A percentile compares a stretch with the other conserved stretches of the same genome.
These are phyloP conservation scores for Brienomyrus brachyistius DNA, from an alignment of 2,113 vertebrate genomes.

Conservation along the genomic window DNA sequence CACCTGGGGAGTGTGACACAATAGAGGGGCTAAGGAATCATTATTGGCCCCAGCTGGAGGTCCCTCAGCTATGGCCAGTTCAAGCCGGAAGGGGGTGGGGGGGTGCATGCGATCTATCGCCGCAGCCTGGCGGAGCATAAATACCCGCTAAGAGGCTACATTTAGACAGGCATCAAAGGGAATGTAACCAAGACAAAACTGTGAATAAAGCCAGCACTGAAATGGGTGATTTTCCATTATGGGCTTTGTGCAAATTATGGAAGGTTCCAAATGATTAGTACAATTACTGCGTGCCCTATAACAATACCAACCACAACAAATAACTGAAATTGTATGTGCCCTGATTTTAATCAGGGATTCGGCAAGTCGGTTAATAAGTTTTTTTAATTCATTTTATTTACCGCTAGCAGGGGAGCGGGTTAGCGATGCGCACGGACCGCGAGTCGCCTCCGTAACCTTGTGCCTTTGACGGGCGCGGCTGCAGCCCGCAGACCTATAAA, in stretches of 20 bases:
- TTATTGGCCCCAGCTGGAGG: slow-evolving; percentile 18
- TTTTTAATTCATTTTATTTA: not conserved
- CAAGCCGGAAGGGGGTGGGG: not conserved
- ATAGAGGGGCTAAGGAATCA: slow-evolving; percentile 7
- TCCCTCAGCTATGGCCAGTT: slow-evolving; percentile 15
- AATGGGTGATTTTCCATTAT: not conserved
- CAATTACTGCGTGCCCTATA: not conserved
- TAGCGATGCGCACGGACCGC: not conserved
- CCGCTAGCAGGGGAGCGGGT: not conserved
- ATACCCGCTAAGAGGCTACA: not conserved
- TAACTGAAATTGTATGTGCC: not conserved
- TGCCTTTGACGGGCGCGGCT: slow-evolving; percentile 18
- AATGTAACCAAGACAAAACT: not conserved
- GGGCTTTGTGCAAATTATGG: not conserved
- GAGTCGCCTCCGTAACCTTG: slow-evolving; percentile 33
- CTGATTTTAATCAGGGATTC: not conserved
- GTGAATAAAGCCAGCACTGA: not conserved
- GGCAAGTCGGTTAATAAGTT: not conserved
- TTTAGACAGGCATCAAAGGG: not conserved
- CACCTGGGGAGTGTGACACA: slow-evolving; percentile 6
- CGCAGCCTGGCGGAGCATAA: not conserved
- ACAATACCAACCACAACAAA: not conserved
- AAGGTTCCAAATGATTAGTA: not conserved
- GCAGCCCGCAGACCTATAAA: slow-evolving; percentile 35
- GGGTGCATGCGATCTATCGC: not conserved